A percentile compares a stretch with the other conserved stretches of the same genome.
phyloP scores from a whole-genome alignment of 2,797 vertebrate genomes.

The Darevskia nairensis region DNA sequence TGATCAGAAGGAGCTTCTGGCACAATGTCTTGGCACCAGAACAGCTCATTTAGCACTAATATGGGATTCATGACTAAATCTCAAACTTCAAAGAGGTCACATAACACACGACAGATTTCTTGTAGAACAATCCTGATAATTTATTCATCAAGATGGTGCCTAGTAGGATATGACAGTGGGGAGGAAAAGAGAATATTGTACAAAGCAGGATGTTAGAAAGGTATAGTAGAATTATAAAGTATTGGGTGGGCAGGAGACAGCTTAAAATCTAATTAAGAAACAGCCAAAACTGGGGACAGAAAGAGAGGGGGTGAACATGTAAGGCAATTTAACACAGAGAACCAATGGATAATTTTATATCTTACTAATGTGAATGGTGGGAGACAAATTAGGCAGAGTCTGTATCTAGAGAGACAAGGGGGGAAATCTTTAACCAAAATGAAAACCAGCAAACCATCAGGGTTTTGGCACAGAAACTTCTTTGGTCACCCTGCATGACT shows the following conservation, averaged over 20 bases:
- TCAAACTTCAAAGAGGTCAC: constrained; percentile 67
- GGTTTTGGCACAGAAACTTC: neutral
- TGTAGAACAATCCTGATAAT: constrained; percentile 73
- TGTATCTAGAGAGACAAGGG: neutral
- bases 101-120: constrained; percentile 64
- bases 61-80: constrained; percentile 64
- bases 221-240: constrained; percentile 44
- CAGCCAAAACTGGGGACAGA: constrained; percentile 14
- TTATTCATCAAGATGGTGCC: constrained; percentile 73
- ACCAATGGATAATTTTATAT: rapidly evolving
- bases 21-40: constrained; percentile 47
- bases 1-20: constrained; percentile 56
- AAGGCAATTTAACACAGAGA: neutral
- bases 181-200: constrained; percentile 41
- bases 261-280: constrained; percentile 22
- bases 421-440: neutral
- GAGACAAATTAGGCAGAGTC: neutral
- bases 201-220: constrained; percentile 30
- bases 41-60: constrained; percentile 54
- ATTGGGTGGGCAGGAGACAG: constrained; percentile 28
- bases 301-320: neutral
- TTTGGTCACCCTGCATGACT: too few species aligned
- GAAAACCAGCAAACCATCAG: constrained; percentile 38
- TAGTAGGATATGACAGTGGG: constrained; percentile 46
- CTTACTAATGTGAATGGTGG: neutral